Evolutionary conservation across 1,140 invertebrate species (phyloP), one percentile per base, ranked within the genome.

Genomic region (Oryctes rhinoceros): DNA sequence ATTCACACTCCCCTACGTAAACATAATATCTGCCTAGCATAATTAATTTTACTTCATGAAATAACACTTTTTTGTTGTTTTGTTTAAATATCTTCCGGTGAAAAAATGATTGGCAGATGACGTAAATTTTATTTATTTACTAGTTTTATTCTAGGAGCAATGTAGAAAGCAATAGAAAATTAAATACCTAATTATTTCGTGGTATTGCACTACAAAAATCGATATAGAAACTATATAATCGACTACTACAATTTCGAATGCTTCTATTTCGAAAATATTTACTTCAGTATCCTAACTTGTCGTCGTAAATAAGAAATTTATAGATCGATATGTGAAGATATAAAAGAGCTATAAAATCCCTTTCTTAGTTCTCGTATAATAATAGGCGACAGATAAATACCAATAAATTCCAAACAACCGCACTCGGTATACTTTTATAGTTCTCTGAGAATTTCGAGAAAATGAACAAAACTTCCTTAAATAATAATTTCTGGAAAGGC

Each of bases 291-390:
- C 18, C 5, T 59, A 59, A 59, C 53, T 59, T 18, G 15, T 59
- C 5, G n/a, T 59, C 15, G 53, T 59, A 59, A 59, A 59, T n/a
- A 18, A 3, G 53, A 59, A 59, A 18, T 59, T 59, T 18, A 59
- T 59, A 59, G 11, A 59, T 59, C 18, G 53, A 18, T n/a, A 59
- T 59, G 53, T 59, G 53, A 59, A 18, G 53, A 59, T 59, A 59
- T 59, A 59, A 59, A 59, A n/a, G 53, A 59, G 53, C n/a, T 59
- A 59, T 59, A 59, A 59, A 53, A 59, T n/a, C 18, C 3, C 11
- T 4, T 59, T 59, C 53, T 18, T 6, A 6, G 18, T 59, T 18
- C 53, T 59, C 1, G 15, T 59, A 59, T 59, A 59, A 59, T 59
- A 59, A 59, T 59, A 18, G 18, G 18, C 13, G 53, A n/a, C 5